phyloP scores from a whole-genome alignment of 2,797 vertebrate genomes.

The Morus bassanus region DNA sequence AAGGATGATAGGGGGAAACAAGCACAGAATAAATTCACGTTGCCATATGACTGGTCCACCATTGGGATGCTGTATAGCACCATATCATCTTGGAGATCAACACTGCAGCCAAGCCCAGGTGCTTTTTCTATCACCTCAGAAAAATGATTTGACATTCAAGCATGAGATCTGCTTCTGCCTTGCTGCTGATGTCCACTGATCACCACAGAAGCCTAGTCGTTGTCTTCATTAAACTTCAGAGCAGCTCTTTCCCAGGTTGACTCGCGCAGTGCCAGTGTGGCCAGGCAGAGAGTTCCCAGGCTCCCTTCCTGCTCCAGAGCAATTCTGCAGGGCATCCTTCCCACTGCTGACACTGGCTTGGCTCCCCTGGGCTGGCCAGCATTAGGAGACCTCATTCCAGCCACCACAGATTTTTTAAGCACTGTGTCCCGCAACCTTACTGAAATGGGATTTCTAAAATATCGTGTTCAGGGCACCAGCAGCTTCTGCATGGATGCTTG shows the following conservation, averaged over 20 bases:
- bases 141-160: not conserved
- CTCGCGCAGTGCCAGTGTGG: not conserved
- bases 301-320: not conserved
- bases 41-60: not conserved
- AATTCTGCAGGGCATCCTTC: not conserved
- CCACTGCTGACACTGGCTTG: not conserved
- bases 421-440: fast-evolving
- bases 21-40: not conserved
- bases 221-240: not conserved
- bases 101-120: fast-evolving
- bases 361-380: not conserved
- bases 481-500: fast-evolving
- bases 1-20: not conserved
- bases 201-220: fast-evolving
- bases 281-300: not conserved
- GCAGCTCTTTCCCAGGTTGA: not conserved
- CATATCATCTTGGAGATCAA: not conserved
- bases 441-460: not conserved
- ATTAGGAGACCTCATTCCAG: not conserved
- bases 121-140: not conserved
- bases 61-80: not conserved
- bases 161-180: not conserved
- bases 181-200: not conserved
- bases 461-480: not conserved
- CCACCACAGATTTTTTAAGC: not conserved